These are phyloP conservation scores for Parelbella ahira DNA, from an alignment of 2,888 invertebrate genomes.

Conservation along the genomic window DNA sequence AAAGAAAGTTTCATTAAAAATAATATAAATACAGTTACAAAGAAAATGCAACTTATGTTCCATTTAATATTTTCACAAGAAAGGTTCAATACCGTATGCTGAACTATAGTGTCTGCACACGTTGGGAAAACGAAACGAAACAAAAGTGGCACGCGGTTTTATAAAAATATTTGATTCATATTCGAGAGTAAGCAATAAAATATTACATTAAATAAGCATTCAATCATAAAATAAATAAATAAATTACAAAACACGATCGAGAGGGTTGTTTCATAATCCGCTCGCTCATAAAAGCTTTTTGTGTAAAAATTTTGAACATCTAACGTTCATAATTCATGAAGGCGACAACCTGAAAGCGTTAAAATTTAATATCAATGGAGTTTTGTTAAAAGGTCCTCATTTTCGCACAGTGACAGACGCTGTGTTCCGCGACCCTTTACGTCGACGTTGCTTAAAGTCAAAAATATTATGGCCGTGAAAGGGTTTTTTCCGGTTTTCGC, in stretches of 20 bases:
- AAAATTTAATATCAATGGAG: constrained; percentile 15
- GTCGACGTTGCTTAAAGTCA: background rate
- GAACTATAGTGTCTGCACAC: too few relatives aligned
- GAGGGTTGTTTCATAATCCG: constrained; percentile 7
- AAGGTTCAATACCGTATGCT: too few relatives aligned
- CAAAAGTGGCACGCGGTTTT: too few relatives aligned
- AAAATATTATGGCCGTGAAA: constrained; percentile 5
- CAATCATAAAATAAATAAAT: constrained; percentile 10
- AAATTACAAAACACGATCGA: too few relatives aligned
- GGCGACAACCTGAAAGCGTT: constrained; percentile 10
- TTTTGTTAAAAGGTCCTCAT: constrained; percentile 18
- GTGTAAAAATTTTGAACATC: background rate
- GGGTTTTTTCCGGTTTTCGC: constrained; percentile 12
- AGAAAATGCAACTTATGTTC: too few relatives aligned
- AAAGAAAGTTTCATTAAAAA: too few relatives aligned
- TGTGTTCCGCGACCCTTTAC: constrained; percentile 1
- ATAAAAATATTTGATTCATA: constrained; percentile 13
- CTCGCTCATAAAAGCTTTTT: constrained; percentile 6
- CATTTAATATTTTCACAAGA: too few relatives aligned
- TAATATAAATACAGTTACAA: too few relatives aligned
- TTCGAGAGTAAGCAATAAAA: too few relatives aligned
- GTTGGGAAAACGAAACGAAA: too few relatives aligned
- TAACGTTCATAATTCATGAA: constrained; percentile 7
- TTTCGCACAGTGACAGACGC: constrained; percentile 11
- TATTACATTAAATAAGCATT: background rate